Conservation (phyloP, 2,888 invertebrate genomes). For the Leistus spinibarbis region DNA sequence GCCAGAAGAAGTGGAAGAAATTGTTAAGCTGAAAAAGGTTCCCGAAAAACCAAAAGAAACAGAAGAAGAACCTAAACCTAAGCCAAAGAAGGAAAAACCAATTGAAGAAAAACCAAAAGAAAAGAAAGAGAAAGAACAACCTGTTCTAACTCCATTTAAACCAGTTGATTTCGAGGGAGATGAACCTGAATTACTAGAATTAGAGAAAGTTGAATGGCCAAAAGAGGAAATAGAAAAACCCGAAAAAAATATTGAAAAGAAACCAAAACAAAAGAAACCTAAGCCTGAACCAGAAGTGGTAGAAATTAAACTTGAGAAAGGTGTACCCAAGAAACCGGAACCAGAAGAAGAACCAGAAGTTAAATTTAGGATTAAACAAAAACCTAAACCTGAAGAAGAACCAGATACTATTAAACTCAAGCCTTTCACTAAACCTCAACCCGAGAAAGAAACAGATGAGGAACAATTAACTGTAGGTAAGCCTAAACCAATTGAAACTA, state of each 20-base stretch:
- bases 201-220: constrained; percentile 51
- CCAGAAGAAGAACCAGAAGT: constrained; percentile 56
- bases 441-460: constrained; percentile 32
- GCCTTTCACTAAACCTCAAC: constrained; percentile 43
- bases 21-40: constrained; percentile 54
- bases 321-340: constrained; percentile 55
- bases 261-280: constrained; percentile 44
- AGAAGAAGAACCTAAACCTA: constrained; percentile 45
- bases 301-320: constrained; percentile 52
- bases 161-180: constrained; percentile 48
- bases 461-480: constrained; percentile 51
- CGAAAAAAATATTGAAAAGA: constrained; percentile 49
- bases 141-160: constrained; percentile 49
- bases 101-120: constrained; percentile 44
- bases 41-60: constrained; percentile 52
- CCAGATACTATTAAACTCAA: constrained; percentile 52
- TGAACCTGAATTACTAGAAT: constrained; percentile 49
- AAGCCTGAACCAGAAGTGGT: constrained; percentile 56
- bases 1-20: constrained; percentile 49
- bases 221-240: constrained; percentile 50
- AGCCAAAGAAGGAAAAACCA: constrained; percentile 47
- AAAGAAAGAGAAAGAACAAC: constrained; percentile 48
- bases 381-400: constrained; percentile 41
- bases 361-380: constrained; percentile 53
- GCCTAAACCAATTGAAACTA: constrained; percentile 48